Percentiles rank a stretch among this genome's conserved stretches.
phyloP scores from a whole-genome alignment of 2,888 invertebrate genomes.

The Cataglyphis rosenhaueri region DNA sequence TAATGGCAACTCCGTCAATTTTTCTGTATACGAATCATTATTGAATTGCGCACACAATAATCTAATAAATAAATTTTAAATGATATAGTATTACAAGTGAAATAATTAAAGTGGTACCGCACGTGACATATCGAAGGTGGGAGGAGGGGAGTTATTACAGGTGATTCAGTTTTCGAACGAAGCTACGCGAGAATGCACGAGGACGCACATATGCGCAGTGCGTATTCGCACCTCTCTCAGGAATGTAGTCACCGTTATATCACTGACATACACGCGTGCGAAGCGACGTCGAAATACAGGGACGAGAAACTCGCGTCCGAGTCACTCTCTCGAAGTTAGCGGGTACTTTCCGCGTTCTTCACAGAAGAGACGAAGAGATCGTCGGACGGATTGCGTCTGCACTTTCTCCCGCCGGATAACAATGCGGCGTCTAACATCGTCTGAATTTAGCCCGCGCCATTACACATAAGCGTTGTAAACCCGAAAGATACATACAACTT shows the following conservation, averaged over 20 bases:
- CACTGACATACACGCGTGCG: slow-evolving; percentile 69
- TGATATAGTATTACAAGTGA: not conserved
- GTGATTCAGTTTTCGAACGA: slow-evolving; percentile 14
- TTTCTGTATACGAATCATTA: not conserved
- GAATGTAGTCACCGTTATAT: slow-evolving; percentile 80
- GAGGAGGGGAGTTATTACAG: not conserved
- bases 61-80: not conserved
- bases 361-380: slow-evolving; percentile 56
- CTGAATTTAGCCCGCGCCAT: slow-evolving; percentile 17
- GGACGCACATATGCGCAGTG: slow-evolving; percentile 24
- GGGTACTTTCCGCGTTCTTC: slow-evolving; percentile 39
- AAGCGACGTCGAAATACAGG: slow-evolving; percentile 46
- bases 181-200: slow-evolving; percentile 25
- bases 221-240: slow-evolving; percentile 57
- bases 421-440: slow-evolving; percentile 52
- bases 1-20: not conserved
- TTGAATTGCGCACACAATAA: not conserved
- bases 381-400: slow-evolving; percentile 59
- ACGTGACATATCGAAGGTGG: too few species aligned
- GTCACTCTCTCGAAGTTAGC: slow-evolving; percentile 32
- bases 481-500: not conserved
- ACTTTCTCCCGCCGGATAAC: slow-evolving; percentile 64
- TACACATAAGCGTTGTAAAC: not conserved
- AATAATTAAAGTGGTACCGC: not conserved
- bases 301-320: slow-evolving; percentile 32